Evolutionary conservation across 2,888 invertebrate species (phyloP).

Genomic region (Pollenia griseotomentosa): DNA sequence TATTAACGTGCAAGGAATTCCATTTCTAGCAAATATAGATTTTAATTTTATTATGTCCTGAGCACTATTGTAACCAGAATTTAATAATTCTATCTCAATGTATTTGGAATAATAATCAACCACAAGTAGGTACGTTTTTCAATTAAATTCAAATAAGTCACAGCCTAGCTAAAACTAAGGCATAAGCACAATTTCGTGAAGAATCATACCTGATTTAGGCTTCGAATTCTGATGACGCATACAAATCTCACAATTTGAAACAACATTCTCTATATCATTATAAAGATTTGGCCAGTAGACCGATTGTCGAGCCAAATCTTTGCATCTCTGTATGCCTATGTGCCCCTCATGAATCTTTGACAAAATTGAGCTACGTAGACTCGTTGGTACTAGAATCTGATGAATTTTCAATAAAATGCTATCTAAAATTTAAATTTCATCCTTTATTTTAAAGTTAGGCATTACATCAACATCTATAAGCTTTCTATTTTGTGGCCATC

Average conservation of each 20-base stretch:
- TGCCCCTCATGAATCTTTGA: slow-evolving; percentile 2
- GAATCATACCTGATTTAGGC: neutral
- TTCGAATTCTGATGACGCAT: neutral
- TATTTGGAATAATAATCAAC: slow-evolving; percentile 1
- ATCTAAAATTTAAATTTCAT: neutral
- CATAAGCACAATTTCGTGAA: neutral
- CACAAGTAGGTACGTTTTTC: slow-evolving; percentile 45
- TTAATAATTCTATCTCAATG: too few relatives aligned
- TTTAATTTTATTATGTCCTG: too few relatives aligned
- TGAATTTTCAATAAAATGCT: neutral
- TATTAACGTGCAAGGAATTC: too few relatives aligned
- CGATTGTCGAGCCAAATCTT: neutral
- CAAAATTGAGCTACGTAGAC: neutral
- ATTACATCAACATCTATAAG: slow-evolving; percentile 8
- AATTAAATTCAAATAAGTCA: neutral
- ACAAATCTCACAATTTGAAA: too few relatives aligned
- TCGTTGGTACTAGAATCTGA: neutral
- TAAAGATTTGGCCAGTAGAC: neutral
- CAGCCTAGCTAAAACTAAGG: neutral
- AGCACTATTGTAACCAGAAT: too few relatives aligned
- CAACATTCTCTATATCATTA: too few relatives aligned
- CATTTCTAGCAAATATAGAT: too few relatives aligned
- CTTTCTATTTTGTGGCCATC: neutral
- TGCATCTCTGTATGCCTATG: neutral
- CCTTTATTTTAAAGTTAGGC: neutral